Evolutionary conservation across 2,888 invertebrate species (phyloP).

Genomic region (Nudaria mundana): DNA sequence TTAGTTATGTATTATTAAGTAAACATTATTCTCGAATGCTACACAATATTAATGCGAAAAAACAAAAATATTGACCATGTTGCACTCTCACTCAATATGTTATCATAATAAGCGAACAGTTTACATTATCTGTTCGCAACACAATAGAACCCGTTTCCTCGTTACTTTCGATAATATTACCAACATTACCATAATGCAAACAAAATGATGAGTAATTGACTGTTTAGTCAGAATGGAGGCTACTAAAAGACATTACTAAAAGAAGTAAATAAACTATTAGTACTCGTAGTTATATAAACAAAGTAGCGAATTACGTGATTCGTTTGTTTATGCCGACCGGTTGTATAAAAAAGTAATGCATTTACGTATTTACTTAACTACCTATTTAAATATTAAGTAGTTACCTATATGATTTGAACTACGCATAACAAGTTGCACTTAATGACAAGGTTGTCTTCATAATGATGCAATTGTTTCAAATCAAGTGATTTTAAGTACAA

Average conservation of each 20-base stretch:
- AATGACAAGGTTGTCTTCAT: too few species aligned
- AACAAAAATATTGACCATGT: constrained; percentile 27
- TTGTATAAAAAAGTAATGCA: constrained; percentile 16
- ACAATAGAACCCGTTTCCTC: constrained; percentile 59
- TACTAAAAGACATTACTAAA: constrained; percentile 13
- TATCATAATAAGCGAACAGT: constrained; percentile 50
- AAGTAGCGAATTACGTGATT: constrained; percentile 34
- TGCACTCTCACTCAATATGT: constrained; percentile 40
- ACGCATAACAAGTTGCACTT: too few species aligned
- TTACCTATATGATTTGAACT: too few species aligned
- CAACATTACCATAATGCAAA: constrained; percentile 46
- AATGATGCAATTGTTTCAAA: too few species aligned
- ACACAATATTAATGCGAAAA: too few species aligned
- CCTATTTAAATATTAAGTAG: too few species aligned
- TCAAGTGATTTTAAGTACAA: too few species aligned
- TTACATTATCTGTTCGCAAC: constrained; percentile 52
- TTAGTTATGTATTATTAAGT: too few species aligned
- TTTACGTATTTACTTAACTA: neutral
- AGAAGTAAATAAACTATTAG: neutral
- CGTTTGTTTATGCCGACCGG: constrained; percentile 21
- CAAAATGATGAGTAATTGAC: constrained; percentile 34
- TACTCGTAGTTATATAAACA: constrained; percentile 22
- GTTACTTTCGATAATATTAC: constrained; percentile 53
- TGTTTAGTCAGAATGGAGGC: constrained; percentile 27
- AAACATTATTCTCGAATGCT: too few species aligned